Evolutionary conservation across 2,797 vertebrate species (phyloP).

Genomic region (Tokudaia tokunoshimensis): DNA sequence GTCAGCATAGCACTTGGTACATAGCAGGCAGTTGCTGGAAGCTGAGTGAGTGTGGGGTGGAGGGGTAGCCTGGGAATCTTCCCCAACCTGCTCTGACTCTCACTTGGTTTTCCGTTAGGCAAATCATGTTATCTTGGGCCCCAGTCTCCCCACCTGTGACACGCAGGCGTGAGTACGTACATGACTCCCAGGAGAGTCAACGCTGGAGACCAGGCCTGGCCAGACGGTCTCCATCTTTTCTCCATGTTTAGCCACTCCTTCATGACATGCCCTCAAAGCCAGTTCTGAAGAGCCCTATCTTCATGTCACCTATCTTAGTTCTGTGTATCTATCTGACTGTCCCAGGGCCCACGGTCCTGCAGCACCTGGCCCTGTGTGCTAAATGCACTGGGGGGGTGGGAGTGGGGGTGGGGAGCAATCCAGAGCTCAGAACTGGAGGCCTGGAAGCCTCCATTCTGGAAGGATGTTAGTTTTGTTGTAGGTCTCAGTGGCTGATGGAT

Average conservation of each 20-base stretch:
- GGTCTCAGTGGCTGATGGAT: background rate
- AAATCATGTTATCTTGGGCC: background rate
- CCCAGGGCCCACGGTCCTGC: too few species aligned
- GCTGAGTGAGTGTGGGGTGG: background rate
- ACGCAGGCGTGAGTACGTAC: background rate
- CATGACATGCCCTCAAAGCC: background rate
- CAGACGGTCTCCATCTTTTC: background rate
- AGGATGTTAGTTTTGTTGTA: constrained; percentile 51
- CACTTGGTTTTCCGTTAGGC: background rate
- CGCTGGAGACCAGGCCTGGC: background rate
- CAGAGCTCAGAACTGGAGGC: background rate
- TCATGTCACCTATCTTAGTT: background rate
- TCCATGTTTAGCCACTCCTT: background rate
- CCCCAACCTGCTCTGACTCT: background rate
- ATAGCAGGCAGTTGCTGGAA: background rate
- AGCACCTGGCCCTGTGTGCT: background rate
- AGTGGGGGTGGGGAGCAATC: background rate
- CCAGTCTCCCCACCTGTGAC: background rate
- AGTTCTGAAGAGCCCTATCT: background rate
- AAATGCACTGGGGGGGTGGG: background rate
- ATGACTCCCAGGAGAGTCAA: background rate
- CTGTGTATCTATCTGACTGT: background rate
- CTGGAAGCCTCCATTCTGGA: background rate
- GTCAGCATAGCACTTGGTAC: background rate
- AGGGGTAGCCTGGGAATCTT: background rate